These are phyloP conservation scores for Eulemur macaco DNA, from an alignment of 2,113 vertebrate genomes.

Conservation along the genomic window DNA sequence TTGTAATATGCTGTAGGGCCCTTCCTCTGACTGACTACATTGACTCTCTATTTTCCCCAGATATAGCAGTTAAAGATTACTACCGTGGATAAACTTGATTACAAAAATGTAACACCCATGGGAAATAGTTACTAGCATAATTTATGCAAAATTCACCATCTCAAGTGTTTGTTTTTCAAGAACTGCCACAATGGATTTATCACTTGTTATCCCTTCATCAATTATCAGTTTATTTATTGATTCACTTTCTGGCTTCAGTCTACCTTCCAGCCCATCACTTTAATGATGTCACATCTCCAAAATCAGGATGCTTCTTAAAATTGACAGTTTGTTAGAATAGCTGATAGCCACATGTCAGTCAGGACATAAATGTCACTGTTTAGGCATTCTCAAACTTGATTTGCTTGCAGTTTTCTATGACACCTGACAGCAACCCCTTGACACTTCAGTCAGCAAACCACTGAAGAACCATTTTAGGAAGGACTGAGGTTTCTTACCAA, in stretches of 20 bases:
- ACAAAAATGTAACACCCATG: not conserved
- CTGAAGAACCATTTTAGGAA: constrained; percentile 33
- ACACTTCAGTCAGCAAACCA: constrained; percentile 40
- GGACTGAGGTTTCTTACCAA: constrained; percentile 19
- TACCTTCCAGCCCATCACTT: not conserved
- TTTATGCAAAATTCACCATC: not conserved
- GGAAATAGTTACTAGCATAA: not conserved
- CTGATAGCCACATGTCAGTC: not conserved
- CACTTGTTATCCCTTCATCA: not conserved
- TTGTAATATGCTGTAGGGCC: not conserved
- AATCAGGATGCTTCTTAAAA: not conserved
- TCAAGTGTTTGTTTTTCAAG: not conserved
- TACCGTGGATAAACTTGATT: not conserved
- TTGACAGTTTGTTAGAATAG: not conserved
- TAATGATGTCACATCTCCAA: not conserved
- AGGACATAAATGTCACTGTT: not conserved
- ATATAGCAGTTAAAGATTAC: not conserved
- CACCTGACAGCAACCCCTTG: not conserved
- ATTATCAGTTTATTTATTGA: not conserved
- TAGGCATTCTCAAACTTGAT: constrained; percentile 22
- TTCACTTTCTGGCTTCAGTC: not conserved
- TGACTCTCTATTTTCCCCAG: not conserved
- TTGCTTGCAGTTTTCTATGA: not conserved
- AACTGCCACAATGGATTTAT: not conserved
- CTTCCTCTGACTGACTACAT: not conserved